A percentile compares a stretch with the other conserved stretches of the same genome.
Conservation (phyloP, 2,888 invertebrate species). For the Parapristionchus giblindavisi region DNA sequence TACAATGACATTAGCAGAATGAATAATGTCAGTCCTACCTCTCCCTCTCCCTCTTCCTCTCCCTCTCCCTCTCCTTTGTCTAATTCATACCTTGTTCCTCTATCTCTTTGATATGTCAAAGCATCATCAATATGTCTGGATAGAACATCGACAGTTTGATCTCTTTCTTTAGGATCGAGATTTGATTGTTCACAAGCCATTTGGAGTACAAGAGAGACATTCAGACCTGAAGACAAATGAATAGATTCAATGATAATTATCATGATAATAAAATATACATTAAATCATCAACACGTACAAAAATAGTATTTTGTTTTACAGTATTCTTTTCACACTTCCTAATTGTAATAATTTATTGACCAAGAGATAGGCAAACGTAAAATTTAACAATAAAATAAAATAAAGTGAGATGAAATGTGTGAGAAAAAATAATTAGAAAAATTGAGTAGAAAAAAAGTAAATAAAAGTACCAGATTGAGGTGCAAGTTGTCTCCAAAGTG, state of each 20-base stretch:
- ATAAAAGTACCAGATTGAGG: constrained; percentile 64
- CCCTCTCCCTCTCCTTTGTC: neutral
- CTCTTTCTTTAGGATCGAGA: constrained; percentile 72
- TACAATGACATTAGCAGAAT: neutral
- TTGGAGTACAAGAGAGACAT: constrained; percentile 70
- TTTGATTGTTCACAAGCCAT: constrained; percentile 70
- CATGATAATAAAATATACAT: too few relatives aligned
- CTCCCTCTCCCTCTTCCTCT: constrained; percentile 36
- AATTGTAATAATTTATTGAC: neutral
- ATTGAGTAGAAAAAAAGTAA: neutral
- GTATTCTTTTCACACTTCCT: neutral
- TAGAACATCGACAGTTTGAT: constrained; percentile 72
- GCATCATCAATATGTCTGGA: constrained; percentile 73
- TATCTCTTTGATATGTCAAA: constrained; percentile 70
- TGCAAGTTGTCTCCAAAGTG: constrained; percentile 68
- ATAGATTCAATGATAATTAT: too few relatives aligned
- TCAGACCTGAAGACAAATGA: constrained; percentile 69
- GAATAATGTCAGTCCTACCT: constrained; percentile 40
- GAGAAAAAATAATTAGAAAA: too few relatives aligned
- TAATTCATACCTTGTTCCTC: constrained; percentile 41
- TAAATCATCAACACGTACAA: too few relatives aligned
- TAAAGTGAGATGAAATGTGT: neutral
- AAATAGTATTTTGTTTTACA: too few relatives aligned
- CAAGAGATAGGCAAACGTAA: neutral
- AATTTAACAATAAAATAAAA: too few relatives aligned